These are phyloP conservation scores for Toxotes jaculatrix DNA, from an alignment of 2,113 vertebrate species.

Conservation along the genomic window DNA sequence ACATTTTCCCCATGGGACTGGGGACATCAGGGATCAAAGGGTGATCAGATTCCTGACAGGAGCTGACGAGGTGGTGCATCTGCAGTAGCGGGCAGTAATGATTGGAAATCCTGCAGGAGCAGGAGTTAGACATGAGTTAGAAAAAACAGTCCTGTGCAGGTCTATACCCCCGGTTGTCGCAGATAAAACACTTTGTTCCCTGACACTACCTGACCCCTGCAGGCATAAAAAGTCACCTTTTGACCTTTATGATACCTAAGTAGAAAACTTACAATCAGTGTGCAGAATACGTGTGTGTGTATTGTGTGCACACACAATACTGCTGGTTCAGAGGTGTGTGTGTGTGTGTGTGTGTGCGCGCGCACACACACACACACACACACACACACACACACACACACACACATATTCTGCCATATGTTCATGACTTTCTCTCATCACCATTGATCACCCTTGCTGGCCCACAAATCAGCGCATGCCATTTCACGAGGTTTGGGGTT, in stretches of 20 bases:
- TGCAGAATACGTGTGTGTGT: no score
- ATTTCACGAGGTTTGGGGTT: slow-evolving; percentile 38
- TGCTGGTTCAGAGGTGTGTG: no score
- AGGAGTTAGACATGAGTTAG: not conserved
- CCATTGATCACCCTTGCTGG: slow-evolving; percentile 14
- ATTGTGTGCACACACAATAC: no score
- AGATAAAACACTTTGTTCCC: slow-evolving; percentile 21
- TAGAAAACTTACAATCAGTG: slow-evolving; percentile 43
- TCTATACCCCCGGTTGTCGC: not conserved
- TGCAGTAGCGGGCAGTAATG: not conserved
- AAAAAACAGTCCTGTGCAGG: slow-evolving; percentile 21
- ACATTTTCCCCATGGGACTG: not conserved
- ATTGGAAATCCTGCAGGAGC: not conserved
- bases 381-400: slow-evolving; percentile 28
- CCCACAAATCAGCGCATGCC: slow-evolving; percentile 60
- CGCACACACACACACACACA: slow-evolving; percentile 26
- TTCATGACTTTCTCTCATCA: slow-evolving; percentile 38
- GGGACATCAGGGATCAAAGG: not conserved
- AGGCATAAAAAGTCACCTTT: slow-evolving; percentile 44
- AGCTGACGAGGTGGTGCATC: not conserved
- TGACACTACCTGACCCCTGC: slow-evolving; percentile 20
- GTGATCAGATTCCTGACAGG: not conserved
- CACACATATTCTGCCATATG: slow-evolving; percentile 30
- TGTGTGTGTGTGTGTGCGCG: not conserved
- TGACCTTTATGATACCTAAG: slow-evolving; percentile 39